Evolutionary conservation across 2,888 invertebrate species (phyloP), one percentile per base, ranked within the genome.

Genomic region (Morinoia aosen): DNA sequence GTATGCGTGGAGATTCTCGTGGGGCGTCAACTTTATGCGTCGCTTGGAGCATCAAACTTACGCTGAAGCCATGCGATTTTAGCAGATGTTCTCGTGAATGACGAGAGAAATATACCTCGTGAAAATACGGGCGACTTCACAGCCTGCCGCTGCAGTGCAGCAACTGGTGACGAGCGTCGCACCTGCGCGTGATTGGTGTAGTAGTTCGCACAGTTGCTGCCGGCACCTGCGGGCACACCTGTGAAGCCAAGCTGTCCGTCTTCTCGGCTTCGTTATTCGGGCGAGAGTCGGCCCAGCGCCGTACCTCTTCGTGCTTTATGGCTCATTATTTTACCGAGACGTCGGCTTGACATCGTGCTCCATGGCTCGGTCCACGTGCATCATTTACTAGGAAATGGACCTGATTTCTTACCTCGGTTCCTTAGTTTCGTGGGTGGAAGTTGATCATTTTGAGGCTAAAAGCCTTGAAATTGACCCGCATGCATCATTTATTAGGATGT

Each of bases 141-240:
- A 76, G 16, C 10, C 25, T 14, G 16, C 10, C 25, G 76, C 25
- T 33, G 76, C 25, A 33, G 25, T 76, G 76, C 76, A 76, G 76
- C 76, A 76, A 76, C 76, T 76, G 19, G 25, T 16, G 76, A 10
- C 16, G 25, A 33, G 76, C 25, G 76, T 25, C 76, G 76, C 14
- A 40, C 90, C 39, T 39, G 40, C 39, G 40, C n/a, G 40, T 39
- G n/a, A 40, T 39, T 39, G 40, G 76, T 76, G 76, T 76, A 76
- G 76, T 33, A 76, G 76, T 76, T 76, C 76, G 76, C 90, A 19
- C 39, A 39, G 90, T 48, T 93, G 93, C n/a, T 7, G 93, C 25
- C 57, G 48, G 57, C 93, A 93, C 93, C 93, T 93, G 93, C 93
- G 57, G 57, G 57, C 93, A 93, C 93, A 93, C 93, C 93, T 93